phyloP scores from a whole-genome alignment of 2,888 invertebrate species.

The Girardia tigrina region DNA sequence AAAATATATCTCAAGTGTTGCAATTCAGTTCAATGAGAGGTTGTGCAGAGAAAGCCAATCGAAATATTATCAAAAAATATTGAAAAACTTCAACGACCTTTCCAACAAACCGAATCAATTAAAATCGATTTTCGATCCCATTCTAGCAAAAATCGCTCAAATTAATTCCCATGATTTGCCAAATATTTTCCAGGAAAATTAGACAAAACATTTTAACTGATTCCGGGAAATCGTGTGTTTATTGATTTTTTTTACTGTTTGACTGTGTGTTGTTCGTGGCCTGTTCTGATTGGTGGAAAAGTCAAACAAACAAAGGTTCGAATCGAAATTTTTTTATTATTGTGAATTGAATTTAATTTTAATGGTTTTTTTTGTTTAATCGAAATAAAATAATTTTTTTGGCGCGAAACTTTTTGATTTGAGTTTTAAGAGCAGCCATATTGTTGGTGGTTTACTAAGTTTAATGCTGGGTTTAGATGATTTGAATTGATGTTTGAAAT shows the following conservation, averaged over 20 bases:
- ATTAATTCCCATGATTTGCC: neutral
- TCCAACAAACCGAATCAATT: neutral
- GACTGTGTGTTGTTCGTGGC: too few species aligned
- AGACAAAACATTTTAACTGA: neutral
- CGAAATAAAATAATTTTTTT: too few species aligned
- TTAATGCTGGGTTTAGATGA: too few species aligned
- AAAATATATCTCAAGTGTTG: neutral
- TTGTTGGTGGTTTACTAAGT: too few species aligned
- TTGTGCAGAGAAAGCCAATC: neutral
- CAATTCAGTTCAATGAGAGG: neutral
- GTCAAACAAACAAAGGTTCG: too few species aligned
- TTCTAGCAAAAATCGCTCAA: conserved; percentile 14
- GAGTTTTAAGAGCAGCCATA: too few species aligned
- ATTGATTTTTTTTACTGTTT: neutral
- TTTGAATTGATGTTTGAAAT: too few species aligned
- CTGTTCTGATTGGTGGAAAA: too few species aligned
- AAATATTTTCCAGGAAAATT: neutral
- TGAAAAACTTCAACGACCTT: neutral
- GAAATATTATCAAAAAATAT: neutral
- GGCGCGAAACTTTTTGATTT: too few species aligned
- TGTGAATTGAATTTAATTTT: too few species aligned
- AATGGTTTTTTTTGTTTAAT: too few species aligned
- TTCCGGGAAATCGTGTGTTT: neutral
- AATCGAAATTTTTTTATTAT: too few species aligned
- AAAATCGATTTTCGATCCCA: neutral